These are phyloP conservation scores for Unio delphinus DNA, from an alignment of 2,888 invertebrate genomes.

Conservation along the genomic window DNA sequence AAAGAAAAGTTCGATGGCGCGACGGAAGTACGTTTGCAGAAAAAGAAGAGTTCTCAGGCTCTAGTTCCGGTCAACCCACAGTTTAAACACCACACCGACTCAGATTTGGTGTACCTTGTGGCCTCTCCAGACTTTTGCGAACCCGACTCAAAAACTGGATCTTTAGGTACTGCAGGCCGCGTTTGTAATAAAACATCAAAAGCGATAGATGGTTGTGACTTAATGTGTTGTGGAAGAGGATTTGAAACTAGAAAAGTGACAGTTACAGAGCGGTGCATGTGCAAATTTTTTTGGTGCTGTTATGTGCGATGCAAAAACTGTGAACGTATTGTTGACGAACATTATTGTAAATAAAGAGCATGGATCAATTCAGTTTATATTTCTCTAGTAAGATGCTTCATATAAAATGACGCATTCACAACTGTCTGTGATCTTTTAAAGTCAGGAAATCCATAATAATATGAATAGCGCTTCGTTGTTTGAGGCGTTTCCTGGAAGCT, in stretches of 20 bases:
- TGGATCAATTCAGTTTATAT: too few species aligned
- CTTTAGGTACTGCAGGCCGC: slow-evolving; percentile 76
- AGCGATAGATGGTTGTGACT: slow-evolving; percentile 89
- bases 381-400: too few species aligned
- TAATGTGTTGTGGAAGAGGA: slow-evolving; percentile 93
- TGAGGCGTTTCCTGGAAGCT: too few species aligned
- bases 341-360: slow-evolving; percentile 78
- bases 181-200: slow-evolving; percentile 80
- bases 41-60: slow-evolving; percentile 73
- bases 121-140: slow-evolving; percentile 97
- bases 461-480: too few species aligned
- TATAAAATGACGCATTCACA: too few species aligned
- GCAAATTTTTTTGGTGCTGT: slow-evolving; percentile 98
- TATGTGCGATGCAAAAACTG: slow-evolving; percentile 93
- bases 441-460: too few species aligned
- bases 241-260: slow-evolving; percentile 85
- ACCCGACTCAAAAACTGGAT: slow-evolving; percentile 76
- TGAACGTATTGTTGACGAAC: slow-evolving; percentile 81
- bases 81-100: slow-evolving; percentile 88
- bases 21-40: slow-evolving; percentile 78
- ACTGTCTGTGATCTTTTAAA: too few species aligned
- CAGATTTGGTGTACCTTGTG: slow-evolving; percentile 93
- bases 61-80: slow-evolving; percentile 65
- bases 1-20: slow-evolving; percentile 94
- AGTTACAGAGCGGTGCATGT: slow-evolving; percentile 87